Percentiles rank a stretch among this genome's conserved stretches.
These are phyloP conservation scores for Coptodon rendalli DNA, from an alignment of 2,113 vertebrate genomes.

Conservation along the genomic window DNA sequence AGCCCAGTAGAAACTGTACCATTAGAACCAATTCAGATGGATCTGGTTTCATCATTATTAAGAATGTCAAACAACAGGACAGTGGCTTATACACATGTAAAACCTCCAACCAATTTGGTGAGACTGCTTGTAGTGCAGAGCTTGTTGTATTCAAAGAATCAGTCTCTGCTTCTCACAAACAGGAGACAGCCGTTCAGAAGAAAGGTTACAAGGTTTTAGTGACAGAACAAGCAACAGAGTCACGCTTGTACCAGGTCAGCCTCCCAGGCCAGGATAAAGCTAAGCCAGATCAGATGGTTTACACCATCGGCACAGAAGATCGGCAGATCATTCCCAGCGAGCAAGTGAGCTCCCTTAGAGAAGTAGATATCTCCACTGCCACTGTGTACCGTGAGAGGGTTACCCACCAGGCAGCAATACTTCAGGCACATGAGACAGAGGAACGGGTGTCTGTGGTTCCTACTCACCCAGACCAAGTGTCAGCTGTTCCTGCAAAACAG, in stretches of 20 bases:
- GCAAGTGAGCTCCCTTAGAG: conserved; percentile 61
- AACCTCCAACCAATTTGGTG: conserved; percentile 76
- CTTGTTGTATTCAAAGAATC: conserved; percentile 72
- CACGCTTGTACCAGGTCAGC: conserved; percentile 73
- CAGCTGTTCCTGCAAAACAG: conserved; percentile 60
- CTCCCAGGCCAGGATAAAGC: conserved; percentile 66
- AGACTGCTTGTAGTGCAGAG: conserved; percentile 76
- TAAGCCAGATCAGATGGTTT: conserved; percentile 70
- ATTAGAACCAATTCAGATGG: conserved; percentile 74
- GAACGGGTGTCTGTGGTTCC: conserved; percentile 60
- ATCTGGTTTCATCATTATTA: conserved; percentile 76
- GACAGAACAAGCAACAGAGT: conserved; percentile 72
- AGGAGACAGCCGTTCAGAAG: conserved; percentile 48
- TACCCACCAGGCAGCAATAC: conserved; percentile 71
- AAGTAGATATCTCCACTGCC: conserved; percentile 68
- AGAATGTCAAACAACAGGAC: conserved; percentile 70
- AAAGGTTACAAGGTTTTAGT: conserved; percentile 70
- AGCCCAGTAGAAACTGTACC: conserved; percentile 55
- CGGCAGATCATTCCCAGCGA: conserved; percentile 70
- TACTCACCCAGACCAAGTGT: conserved; percentile 36
- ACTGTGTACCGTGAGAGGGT: conserved; percentile 66
- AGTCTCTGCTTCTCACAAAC: conserved; percentile 32
- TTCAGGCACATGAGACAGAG: conserved; percentile 68
- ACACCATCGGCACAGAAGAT: conserved; percentile 76
- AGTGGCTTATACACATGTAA: conserved; percentile 78